A percentile compares a stretch with the other conserved stretches of the same genome.
Conservation (phyloP, 2,797 vertebrate genomes). For the Acanthurus lineatus region DNA sequence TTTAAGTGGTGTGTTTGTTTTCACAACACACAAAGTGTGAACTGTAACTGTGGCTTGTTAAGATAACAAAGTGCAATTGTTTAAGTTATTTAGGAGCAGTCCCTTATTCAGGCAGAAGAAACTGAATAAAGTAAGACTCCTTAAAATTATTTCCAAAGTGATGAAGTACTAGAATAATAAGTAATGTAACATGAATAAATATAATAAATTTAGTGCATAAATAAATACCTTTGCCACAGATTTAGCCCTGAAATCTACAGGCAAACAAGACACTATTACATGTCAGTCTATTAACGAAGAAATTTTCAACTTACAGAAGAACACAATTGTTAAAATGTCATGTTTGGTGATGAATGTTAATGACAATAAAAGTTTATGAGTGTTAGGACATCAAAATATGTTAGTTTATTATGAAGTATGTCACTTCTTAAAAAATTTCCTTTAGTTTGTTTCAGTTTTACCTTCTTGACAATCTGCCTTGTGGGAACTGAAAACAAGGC, state of each 20-base stretch:
- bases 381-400: conserved; percentile 42
- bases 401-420: conserved; percentile 44
- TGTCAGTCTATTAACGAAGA: conserved; percentile 7
- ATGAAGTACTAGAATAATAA: background rate
- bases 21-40: background rate
- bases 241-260: conserved; percentile 3
- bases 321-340: conserved; percentile 38
- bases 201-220: background rate
- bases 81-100: background rate
- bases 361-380: conserved; percentile 45
- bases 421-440: conserved; percentile 39
- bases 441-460: conserved; percentile 80
- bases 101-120: background rate
- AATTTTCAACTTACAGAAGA: conserved; percentile 3
- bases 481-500: conserved; percentile 86
- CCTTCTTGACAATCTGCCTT: conserved; percentile 91
- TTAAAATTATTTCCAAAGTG: background rate
- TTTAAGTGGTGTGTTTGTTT: conserved; percentile 6
- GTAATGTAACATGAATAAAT: background rate
- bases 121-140: background rate
- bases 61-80: background rate
- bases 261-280: conserved; percentile 4
- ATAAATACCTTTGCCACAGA: conserved; percentile 1
- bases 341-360: conserved; percentile 46
- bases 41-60: conserved; percentile 8